These are phyloP conservation scores for Dolichopus griseipennis DNA, from an alignment of 2,888 invertebrate species.

Conservation along the genomic window DNA sequence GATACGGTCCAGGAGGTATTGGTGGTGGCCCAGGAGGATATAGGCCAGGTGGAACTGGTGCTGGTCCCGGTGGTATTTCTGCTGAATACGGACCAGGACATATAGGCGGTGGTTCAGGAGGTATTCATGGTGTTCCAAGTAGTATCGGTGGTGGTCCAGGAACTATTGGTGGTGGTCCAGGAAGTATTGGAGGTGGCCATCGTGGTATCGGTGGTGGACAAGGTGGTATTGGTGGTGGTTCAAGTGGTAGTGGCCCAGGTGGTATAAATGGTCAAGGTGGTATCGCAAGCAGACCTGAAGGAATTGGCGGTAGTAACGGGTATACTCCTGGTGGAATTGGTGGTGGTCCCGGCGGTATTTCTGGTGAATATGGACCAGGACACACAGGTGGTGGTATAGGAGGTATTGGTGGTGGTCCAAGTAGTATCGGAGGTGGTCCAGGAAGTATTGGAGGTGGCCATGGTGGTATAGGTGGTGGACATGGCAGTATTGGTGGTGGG, in stretches of 20 bases:
- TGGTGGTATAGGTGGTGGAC: constrained; percentile 11
- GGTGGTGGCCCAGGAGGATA: background rate
- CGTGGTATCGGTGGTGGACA: constrained; percentile 20
- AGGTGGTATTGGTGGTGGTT: constrained; percentile 20
- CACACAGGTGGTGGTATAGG: no score
- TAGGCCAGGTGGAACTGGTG: constrained; percentile 15
- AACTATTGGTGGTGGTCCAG: constrained; percentile 10
- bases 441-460: constrained; percentile 12
- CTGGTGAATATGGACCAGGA: background rate
- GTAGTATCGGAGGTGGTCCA: background rate
- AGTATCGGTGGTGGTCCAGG: background rate
- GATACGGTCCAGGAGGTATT: constrained; percentile 5
- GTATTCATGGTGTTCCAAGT: background rate
- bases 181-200: constrained; percentile 17
- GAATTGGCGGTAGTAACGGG: constrained; percentile 13
- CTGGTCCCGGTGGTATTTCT: background rate
- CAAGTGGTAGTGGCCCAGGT: constrained; percentile 11
- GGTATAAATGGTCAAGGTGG: constrained; percentile 6
- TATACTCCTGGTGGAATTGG: constrained; percentile 17
- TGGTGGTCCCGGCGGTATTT: constrained; percentile 15
- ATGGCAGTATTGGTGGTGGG: constrained; percentile 11
- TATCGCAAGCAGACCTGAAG: constrained; percentile 4
- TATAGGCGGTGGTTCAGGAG: constrained; percentile 1
- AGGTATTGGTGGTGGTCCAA: constrained; percentile 16
- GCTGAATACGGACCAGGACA: constrained; percentile 16